phyloP scores from a whole-genome alignment of 2,797 vertebrate genomes.

The Leucoraja ocellata region DNA sequence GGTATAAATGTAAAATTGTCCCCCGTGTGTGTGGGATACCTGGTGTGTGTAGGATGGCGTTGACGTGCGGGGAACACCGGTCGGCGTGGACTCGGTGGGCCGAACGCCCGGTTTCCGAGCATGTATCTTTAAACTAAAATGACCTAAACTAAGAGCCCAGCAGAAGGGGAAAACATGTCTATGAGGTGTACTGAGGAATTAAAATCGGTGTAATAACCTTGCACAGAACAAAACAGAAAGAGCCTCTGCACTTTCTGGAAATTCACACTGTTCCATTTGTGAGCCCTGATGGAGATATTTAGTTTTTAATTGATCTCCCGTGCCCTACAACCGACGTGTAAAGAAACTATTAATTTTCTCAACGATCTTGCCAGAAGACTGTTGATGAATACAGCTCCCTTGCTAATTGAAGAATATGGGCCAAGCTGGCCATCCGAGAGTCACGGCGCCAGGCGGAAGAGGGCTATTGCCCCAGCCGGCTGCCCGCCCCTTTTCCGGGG shows the following conservation, averaged over 20 bases:
- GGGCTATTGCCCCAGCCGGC: too few species aligned
- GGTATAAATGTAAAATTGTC: too few species aligned
- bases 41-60: too few species aligned
- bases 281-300: conserved; percentile 16
- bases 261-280: conserved; percentile 19
- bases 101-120: too few species aligned
- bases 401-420: conserved; percentile 15
- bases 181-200: neutral
- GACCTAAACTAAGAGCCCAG: too few species aligned
- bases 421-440: too few species aligned
- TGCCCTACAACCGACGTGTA: conserved; percentile 28
- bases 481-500: too few species aligned
- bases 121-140: too few species aligned
- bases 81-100: too few species aligned
- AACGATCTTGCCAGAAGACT: conserved; percentile 19
- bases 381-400: conserved; percentile 20
- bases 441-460: too few species aligned
- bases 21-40: too few species aligned
- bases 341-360: conserved; percentile 35
- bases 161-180: neutral
- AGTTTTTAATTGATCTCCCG: conserved; percentile 28
- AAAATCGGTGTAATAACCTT: neutral
- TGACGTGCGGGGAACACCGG: too few species aligned
- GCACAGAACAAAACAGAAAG: neutral
- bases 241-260: conserved; percentile 8